A percentile compares a stretch with the other conserved stretches of the same genome.
These are phyloP conservation scores for Macropus fuliginosus DNA, from an alignment of 2,797 vertebrate genomes.

Conservation along the genomic window DNA sequence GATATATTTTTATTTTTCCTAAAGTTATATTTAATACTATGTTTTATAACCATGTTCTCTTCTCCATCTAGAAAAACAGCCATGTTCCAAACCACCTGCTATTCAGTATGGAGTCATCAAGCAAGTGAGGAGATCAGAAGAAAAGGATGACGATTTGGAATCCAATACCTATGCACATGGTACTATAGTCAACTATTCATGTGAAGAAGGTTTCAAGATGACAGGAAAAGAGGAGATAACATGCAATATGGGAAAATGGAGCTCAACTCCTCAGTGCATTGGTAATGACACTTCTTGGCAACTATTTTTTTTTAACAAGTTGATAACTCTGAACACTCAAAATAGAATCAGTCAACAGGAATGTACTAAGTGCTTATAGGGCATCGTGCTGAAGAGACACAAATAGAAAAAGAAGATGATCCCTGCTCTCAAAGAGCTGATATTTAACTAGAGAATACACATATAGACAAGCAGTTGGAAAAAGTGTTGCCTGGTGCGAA, in stretches of 20 bases:
- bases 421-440: not conserved
- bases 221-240: constrained; percentile 14
- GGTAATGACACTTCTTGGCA: constrained; percentile 68
- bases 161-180: constrained; percentile 66
- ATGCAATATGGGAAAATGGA: constrained; percentile 81
- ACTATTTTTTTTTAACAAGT: not conserved
- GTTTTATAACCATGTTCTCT: not conserved
- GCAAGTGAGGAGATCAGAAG: constrained; percentile 1
- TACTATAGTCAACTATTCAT: constrained; percentile 72
- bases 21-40: not conserved
- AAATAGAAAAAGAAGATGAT: not conserved
- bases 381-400: not conserved
- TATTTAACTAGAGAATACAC: not conserved
- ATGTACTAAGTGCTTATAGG: not conserved
- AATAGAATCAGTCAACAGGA: not conserved
- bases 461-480: not conserved
- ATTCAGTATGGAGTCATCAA: constrained; percentile 63
- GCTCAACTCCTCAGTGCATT: constrained; percentile 70
- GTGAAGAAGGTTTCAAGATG: constrained; percentile 56
- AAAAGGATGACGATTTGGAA: not conserved
- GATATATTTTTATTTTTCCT: not conserved
- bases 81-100: constrained; percentile 70
- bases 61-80: constrained; percentile 60
- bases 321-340: not conserved
- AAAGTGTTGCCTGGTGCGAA: not conserved